Evolutionary conservation across 2,797 vertebrate species (phyloP).

Genomic region (Leuciscus waleckii): DNA sequence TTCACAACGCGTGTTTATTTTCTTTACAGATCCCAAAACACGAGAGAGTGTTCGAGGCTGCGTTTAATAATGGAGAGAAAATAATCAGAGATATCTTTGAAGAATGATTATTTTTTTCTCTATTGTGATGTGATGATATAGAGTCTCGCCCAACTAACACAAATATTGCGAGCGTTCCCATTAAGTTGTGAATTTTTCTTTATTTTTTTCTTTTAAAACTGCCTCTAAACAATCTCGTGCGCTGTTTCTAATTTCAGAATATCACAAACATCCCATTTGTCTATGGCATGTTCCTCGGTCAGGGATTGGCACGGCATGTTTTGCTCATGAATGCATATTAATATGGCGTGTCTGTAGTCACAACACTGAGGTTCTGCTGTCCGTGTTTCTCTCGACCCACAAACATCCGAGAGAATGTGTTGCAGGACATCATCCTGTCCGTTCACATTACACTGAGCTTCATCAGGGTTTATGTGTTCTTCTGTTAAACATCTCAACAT

Average conservation of each 20-base stretch:
- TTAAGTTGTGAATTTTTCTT: neutral
- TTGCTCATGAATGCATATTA: neutral
- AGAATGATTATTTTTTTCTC: conserved; percentile 18
- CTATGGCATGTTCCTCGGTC: neutral
- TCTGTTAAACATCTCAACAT: neutral
- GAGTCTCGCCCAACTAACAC: neutral
- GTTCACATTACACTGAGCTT: neutral
- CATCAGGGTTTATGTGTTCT: neutral
- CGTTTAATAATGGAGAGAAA: conserved; percentile 73
- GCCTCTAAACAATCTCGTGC: neutral
- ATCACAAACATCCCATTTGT: neutral
- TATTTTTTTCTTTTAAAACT: neutral
- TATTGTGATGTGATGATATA: too few species aligned
- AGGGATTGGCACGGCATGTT: neutral
- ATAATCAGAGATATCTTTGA: conserved; percentile 67
- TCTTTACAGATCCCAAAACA: conserved; percentile 18
- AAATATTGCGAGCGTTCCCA: neutral
- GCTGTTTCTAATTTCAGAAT: conserved; percentile 1
- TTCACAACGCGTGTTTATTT: conserved; percentile 20
- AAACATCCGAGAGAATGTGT: neutral
- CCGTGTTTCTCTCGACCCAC: neutral
- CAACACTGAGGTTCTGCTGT: neutral
- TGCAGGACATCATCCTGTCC: neutral
- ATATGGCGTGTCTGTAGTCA: neutral
- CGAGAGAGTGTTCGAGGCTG: conserved; percentile 65